A percentile compares a stretch with the other conserved stretches of the same genome.
phyloP scores from a whole-genome alignment of 2,797 vertebrate genomes.

The Scolopax rusticola region DNA sequence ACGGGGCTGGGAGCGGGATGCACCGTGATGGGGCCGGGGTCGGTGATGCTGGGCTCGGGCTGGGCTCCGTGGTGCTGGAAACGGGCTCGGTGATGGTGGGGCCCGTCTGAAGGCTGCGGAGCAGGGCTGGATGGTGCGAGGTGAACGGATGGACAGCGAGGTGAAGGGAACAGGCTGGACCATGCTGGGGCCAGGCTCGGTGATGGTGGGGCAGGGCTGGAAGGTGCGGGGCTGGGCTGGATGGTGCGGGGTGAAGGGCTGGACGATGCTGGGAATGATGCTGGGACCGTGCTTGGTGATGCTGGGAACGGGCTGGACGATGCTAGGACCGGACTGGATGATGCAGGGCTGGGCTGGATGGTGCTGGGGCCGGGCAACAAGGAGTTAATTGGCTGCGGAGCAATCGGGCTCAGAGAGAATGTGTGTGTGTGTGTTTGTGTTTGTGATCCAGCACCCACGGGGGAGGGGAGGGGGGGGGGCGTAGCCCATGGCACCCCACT shows the following conservation, averaged over 20 bases:
- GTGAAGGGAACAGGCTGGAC: background rate
- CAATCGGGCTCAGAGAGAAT: background rate
- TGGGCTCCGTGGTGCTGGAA: no score
- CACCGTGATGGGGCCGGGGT: no score
- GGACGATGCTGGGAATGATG: background rate
- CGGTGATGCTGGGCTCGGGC: no score
- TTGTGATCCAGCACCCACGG: background rate
- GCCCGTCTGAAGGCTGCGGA: background rate
- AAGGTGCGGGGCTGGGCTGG: no score
- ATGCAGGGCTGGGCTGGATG: no score
- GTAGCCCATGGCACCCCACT: background rate
- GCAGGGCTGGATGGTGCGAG: background rate
- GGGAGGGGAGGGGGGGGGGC: background rate
- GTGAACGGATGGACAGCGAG: background rate
- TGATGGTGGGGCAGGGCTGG: background rate
- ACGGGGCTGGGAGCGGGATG: background rate
- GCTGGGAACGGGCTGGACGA: background rate
- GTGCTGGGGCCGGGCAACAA: background rate
- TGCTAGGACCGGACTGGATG: no score
- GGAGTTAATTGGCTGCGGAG: conserved; percentile 7
- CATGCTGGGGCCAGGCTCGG: background rate
- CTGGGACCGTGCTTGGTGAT: background rate
- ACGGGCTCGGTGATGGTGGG: background rate
- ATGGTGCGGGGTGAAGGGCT: no score
- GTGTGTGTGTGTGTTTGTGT: background rate